Conservation (phyloP, 2,888 invertebrate genomes). For the Hypolimnas misippus region DNA sequence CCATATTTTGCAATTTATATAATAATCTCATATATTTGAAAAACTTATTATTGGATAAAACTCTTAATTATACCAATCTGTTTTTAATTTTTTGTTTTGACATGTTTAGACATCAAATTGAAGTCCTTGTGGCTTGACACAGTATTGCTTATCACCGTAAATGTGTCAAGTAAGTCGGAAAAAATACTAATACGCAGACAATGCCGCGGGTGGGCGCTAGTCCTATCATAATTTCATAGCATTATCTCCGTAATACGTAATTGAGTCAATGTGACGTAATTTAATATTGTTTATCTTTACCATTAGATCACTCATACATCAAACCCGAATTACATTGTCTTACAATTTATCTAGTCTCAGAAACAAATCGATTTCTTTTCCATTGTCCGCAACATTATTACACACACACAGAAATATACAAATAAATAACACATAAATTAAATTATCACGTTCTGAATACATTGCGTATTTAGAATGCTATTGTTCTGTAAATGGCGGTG, state of each 20-base stretch:
- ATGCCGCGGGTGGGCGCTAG: no score
- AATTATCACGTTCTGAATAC: slow-evolving; percentile 8
- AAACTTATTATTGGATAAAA: no score
- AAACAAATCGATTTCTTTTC: slow-evolving; percentile 5
- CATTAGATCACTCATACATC: background rate
- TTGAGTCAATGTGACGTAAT: background rate
- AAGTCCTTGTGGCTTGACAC: no score
- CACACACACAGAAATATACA: background rate
- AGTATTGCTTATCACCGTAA: no score
- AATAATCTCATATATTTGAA: no score
- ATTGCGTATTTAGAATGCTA: background rate
- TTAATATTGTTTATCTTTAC: background rate
- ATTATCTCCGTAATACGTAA: background rate
- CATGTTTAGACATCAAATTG: no score
- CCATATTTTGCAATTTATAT: no score
- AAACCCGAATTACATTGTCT: background rate
- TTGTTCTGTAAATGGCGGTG: background rate
- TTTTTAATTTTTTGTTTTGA: no score
- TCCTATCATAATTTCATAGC: background rate
- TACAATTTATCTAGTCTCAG: background rate
- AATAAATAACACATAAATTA: background rate
- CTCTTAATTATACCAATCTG: no score
- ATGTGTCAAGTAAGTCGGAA: no score
- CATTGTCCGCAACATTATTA: background rate
- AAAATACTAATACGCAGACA: no score